Evolutionary conservation across 2,888 invertebrate species (phyloP).

Genomic region (Eupithecia dodoneata): DNA sequence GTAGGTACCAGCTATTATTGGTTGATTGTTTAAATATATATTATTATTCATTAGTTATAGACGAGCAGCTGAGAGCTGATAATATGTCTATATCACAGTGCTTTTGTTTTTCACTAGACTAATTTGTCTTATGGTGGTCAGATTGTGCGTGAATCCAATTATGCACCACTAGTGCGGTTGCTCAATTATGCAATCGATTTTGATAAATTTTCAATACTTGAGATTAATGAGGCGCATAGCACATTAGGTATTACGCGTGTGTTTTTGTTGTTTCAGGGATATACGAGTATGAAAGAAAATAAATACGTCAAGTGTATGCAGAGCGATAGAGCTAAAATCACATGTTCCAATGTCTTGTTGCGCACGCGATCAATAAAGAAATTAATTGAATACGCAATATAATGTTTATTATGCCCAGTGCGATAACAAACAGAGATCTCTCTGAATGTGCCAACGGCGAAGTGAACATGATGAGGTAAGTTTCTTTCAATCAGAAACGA

Average conservation of each 20-base stretch:
- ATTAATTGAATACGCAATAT: conserved; percentile 58
- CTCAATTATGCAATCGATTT: too few species aligned
- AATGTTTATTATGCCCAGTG: conserved; percentile 34
- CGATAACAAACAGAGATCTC: conserved; percentile 55
- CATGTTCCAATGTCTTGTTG: conserved; percentile 35
- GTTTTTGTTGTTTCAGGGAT: background rate
- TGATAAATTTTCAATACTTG: background rate
- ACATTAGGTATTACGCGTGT: background rate
- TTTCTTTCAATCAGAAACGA: conserved; percentile 33
- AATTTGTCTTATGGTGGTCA: too few species aligned
- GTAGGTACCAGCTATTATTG: background rate
- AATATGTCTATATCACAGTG: too few species aligned
- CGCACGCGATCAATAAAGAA: conserved; percentile 65
- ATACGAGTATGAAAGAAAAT: background rate
- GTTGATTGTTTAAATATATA: background rate
- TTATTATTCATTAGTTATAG: background rate
- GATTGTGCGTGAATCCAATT: too few species aligned
- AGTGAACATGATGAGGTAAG: conserved; percentile 25
- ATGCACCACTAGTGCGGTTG: too few species aligned
- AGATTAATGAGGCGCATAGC: background rate
- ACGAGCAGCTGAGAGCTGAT: too few species aligned
- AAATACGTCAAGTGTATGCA: background rate
- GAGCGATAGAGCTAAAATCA: conserved; percentile 12
- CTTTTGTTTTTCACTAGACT: too few species aligned
- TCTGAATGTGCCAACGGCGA: conserved; percentile 32